phyloP scores from a whole-genome alignment of 2,113 vertebrate genomes.

The Danionella cerebrum region DNA sequence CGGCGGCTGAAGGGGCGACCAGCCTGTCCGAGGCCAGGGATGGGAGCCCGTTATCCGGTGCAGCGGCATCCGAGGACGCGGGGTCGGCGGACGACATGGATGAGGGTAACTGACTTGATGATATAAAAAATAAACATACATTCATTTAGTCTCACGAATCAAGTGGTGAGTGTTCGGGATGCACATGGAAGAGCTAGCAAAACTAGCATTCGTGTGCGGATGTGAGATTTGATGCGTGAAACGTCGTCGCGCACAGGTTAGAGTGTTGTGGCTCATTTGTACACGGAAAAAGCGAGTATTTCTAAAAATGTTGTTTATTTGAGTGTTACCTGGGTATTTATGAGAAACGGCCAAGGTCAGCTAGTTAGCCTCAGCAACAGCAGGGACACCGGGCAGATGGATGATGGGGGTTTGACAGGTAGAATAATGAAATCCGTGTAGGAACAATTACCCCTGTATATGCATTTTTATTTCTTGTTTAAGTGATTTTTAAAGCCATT shows the following conservation, averaged over 20 bases:
- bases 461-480: too few species aligned
- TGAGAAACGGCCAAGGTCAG: slow-evolving; percentile 30
- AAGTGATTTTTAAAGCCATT: too few species aligned
- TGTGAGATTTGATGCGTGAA: neutral
- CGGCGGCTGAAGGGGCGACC: slow-evolving; percentile 65
- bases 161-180: neutral
- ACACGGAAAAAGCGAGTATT: neutral
- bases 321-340: neutral
- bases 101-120: slow-evolving; percentile 55
- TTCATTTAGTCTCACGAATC: too few species aligned
- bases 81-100: slow-evolving; percentile 60
- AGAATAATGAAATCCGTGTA: neutral
- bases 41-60: slow-evolving; percentile 58
- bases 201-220: slow-evolving; percentile 3
- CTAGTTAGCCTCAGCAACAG: slow-evolving; percentile 45
- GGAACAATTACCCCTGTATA: neutral
- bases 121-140: too few species aligned
- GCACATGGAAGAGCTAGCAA: neutral
- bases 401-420: neutral
- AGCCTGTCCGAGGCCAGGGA: slow-evolving; percentile 67
- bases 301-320: neutral
- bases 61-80: slow-evolving; percentile 64
- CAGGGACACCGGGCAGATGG: slow-evolving; percentile 8
- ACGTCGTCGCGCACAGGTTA: neutral
- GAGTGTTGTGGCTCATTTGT: neutral